These are phyloP conservation scores for Halesus radiatus DNA, from an alignment of 1,140 invertebrate genomes.

Conservation along the genomic window DNA sequence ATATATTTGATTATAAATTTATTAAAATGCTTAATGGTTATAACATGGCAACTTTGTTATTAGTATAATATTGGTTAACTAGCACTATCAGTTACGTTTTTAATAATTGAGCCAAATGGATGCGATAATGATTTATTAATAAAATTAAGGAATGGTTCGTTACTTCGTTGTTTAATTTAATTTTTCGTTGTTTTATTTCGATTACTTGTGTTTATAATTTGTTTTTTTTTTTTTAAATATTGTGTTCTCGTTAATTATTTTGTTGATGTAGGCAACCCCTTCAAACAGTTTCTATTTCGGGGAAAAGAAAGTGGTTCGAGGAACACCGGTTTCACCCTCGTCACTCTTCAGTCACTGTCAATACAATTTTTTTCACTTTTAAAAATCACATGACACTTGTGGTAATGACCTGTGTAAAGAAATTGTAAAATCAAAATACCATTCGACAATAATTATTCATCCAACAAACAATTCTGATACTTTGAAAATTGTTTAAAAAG, in stretches of 20 bases:
- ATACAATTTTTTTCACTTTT: constrained; percentile 33
- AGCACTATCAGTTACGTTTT: constrained; percentile 22
- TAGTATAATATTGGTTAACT: constrained; percentile 36
- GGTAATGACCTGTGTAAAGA: constrained; percentile 8
- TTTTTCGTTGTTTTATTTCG: constrained; percentile 26
- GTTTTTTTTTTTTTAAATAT: not conserved
- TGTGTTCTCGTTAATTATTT: not conserved
- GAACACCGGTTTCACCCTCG: constrained; percentile 3
- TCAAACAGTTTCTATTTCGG: constrained; percentile 12
- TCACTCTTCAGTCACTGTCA: constrained; percentile 32
- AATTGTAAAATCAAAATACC: constrained; percentile 3
- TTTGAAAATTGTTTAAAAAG: no score
- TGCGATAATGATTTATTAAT: constrained; percentile 13
- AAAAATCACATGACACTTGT: constrained; percentile 42
- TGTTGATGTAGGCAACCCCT: not conserved
- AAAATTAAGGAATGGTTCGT: constrained; percentile 46
- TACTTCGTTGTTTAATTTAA: constrained; percentile 15
- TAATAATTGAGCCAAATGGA: constrained; percentile 40
- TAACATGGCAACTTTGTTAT: constrained; percentile 54
- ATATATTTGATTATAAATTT: constrained; percentile 16
- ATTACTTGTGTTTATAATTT: not conserved
- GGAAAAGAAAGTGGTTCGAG: not conserved
- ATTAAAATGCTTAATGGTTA: constrained; percentile 26
- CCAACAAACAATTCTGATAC: no score
- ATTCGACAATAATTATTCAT: not conserved